Evolutionary conservation across 2,888 invertebrate genomes (phyloP).

Genomic region (Bombyx huttoni): DNA sequence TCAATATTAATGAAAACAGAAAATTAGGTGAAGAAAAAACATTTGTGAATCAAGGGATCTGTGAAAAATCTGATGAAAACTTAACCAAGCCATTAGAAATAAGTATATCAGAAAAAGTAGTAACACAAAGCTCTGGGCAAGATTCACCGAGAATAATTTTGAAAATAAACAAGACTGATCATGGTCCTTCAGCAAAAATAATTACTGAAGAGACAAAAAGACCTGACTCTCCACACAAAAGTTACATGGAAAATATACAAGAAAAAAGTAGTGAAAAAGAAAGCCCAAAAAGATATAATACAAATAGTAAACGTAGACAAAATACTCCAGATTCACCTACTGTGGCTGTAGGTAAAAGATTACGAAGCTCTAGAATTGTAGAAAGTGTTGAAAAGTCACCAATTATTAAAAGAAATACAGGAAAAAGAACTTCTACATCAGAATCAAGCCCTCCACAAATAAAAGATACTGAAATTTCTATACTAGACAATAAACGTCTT

Average conservation of each 20-base stretch:
- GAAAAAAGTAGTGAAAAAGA: constrained; percentile 35
- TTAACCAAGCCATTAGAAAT: constrained; percentile 64
- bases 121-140: constrained; percentile 54
- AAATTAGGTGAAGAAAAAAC: not conserved
- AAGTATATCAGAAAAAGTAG: constrained; percentile 45
- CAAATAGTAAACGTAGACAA: constrained; percentile 44
- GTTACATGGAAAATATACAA: constrained; percentile 33
- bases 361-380: constrained; percentile 55
- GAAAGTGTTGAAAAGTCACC: constrained; percentile 44
- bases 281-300: constrained; percentile 32
- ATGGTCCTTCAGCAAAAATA: constrained; percentile 62
- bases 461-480: constrained; percentile 42
- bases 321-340: constrained; percentile 26
- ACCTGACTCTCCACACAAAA: constrained; percentile 26
- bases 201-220: constrained; percentile 53
- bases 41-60: constrained; percentile 21
- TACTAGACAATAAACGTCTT: constrained; percentile 50
- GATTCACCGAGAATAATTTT: constrained; percentile 74
- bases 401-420: constrained; percentile 26
- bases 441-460: constrained; percentile 34
- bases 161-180: constrained; percentile 76
- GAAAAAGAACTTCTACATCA: constrained; percentile 36
- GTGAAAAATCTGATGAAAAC: constrained; percentile 36
- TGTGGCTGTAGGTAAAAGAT: constrained; percentile 46
- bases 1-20: constrained; percentile 6